These are phyloP conservation scores for Gallinago undulata DNA, from an alignment of 2,113 vertebrate species.

Conservation along the genomic window DNA sequence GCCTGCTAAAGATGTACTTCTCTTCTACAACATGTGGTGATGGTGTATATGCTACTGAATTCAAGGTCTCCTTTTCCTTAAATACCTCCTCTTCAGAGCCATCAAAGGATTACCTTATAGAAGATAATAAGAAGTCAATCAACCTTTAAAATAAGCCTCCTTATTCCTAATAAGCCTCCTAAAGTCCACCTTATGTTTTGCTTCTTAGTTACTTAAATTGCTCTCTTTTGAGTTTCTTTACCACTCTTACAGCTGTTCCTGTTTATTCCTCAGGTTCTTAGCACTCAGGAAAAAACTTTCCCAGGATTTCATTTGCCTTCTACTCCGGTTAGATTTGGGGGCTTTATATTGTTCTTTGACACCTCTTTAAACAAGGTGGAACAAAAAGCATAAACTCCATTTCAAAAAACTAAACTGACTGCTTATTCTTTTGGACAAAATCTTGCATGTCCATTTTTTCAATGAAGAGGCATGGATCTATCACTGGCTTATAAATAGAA, in stretches of 20 bases:
- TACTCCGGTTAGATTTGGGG: not conserved
- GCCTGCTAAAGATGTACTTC: not conserved
- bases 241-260: not conserved
- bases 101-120: not conserved
- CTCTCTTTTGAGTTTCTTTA: not conserved
- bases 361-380: not conserved
- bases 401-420: not conserved
- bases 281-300: not conserved
- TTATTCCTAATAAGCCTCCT: not conserved
- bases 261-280: constrained; percentile 8
- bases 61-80: not conserved
- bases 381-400: not conserved
- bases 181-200: not conserved
- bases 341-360: not conserved
- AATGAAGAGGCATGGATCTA: not conserved
- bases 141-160: not conserved
- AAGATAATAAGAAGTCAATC: not conserved
- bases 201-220: not conserved
- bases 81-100: not conserved
- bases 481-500: not conserved
- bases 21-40: not conserved
- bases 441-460: not conserved
- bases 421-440: not conserved
- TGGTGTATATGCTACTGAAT: not conserved
- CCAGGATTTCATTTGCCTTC: not conserved